Percentiles rank a stretch among this genome's conserved stretches.
phyloP scores from a whole-genome alignment of 2,113 vertebrate genomes.

The Elephantulus edwardii region DNA sequence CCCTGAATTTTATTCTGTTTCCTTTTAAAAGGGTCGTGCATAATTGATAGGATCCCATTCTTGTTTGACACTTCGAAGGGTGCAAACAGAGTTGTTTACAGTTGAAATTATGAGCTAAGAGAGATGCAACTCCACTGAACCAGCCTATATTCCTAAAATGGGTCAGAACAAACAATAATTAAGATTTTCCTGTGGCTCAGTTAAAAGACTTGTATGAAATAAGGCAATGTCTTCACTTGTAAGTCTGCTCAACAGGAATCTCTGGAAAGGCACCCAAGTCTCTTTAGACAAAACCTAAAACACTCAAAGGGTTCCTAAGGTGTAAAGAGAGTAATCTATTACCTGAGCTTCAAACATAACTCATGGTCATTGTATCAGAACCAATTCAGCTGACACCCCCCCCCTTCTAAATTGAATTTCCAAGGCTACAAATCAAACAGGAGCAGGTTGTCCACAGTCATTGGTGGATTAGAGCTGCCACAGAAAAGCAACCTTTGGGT shows the following conservation, averaged over 20 bases:
- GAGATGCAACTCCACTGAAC: background rate
- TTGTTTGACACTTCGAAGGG: background rate
- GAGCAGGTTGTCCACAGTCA: too few species aligned
- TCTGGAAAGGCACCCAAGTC: background rate
- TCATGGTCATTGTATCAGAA: too few species aligned
- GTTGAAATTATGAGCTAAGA: background rate
- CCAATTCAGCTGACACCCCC: too few species aligned
- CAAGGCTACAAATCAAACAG: too few species aligned
- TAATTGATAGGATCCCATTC: background rate
- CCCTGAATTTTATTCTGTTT: background rate
- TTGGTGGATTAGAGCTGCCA: too few species aligned
- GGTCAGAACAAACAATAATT: background rate
- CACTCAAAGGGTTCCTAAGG: background rate
- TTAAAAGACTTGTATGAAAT: background rate
- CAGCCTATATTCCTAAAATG: background rate
- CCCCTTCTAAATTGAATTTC: too few species aligned
- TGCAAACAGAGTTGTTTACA: background rate
- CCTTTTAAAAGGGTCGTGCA: background rate
- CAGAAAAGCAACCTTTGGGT: too few species aligned
- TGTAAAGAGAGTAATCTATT: background rate
- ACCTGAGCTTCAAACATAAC: background rate
- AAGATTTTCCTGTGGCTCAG: background rate
- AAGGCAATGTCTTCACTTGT: background rate
- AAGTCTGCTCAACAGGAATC: background rate
- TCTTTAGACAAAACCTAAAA: background rate